These are phyloP conservation scores for Watsonalla binaria DNA, from an alignment of 2,888 invertebrate genomes.

Conservation along the genomic window DNA sequence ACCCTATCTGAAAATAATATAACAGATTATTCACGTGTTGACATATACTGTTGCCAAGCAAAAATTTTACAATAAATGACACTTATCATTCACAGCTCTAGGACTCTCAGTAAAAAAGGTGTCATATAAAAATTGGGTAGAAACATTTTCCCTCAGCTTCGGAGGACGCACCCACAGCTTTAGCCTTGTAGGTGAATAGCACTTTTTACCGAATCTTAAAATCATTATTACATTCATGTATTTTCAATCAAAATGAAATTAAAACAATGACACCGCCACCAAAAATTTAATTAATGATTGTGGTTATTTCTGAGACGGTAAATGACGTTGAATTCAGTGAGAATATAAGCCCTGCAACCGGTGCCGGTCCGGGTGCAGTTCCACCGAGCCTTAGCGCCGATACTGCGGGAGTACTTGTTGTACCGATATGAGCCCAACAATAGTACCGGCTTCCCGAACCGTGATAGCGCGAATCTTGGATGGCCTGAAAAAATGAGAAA, in stretches of 20 bases:
- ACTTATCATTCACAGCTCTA: no score
- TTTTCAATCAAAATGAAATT: neutral
- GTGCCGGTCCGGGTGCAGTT: slow-evolving; percentile 12
- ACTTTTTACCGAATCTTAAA: no score
- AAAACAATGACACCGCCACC: neutral
- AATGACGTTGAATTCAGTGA: slow-evolving; percentile 21
- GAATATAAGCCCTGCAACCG: slow-evolving; percentile 16
- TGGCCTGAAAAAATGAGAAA: neutral
- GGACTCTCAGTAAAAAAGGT: no score
- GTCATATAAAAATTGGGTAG: no score
- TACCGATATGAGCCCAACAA: slow-evolving; percentile 25
- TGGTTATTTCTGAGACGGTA: slow-evolving; percentile 17
- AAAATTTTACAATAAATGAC: neutral
- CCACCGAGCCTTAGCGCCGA: slow-evolving; percentile 18
- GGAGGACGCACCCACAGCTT: no score
- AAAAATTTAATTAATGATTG: slow-evolving; percentile 7
- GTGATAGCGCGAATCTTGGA: neutral
- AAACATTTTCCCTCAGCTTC: no score
- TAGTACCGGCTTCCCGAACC: slow-evolving; percentile 23
- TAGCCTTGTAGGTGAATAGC: no score
- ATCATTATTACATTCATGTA: no score
- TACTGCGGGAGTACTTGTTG: slow-evolving; percentile 22
- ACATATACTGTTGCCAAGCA: neutral
- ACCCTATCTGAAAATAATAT: neutral
- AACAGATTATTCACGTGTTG: neutral